Conservation (phyloP, 1,140 invertebrate genomes). For the Lutraria rhynchaena region DNA sequence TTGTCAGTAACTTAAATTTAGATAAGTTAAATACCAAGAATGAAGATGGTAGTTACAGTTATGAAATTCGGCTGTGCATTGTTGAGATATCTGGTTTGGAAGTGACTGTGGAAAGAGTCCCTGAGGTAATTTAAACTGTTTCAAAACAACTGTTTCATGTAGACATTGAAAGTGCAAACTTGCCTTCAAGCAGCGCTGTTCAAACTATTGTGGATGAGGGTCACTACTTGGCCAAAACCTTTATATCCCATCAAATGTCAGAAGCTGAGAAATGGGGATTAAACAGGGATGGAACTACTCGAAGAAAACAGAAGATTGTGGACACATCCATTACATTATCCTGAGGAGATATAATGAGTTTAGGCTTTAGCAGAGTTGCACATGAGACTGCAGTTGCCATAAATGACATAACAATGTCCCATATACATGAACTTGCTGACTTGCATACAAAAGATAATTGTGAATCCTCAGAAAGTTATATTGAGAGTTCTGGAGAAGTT, state of each 20-base stretch:
- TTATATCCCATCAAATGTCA: constrained; percentile 1
- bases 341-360: constrained; percentile 33
- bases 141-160: constrained; percentile 37
- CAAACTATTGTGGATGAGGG: constrained; percentile 61
- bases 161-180: constrained; percentile 31
- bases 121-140: constrained; percentile 53
- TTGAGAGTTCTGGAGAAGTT: constrained; percentile 23
- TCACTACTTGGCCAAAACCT: too few relatives aligned
- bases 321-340: constrained; percentile 38
- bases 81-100: constrained; percentile 62
- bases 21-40: constrained; percentile 3
- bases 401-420: constrained; percentile 18
- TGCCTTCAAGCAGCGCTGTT: constrained; percentile 28
- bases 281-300: constrained; percentile 43
- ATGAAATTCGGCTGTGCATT: constrained; percentile 53
- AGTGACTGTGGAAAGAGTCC: constrained; percentile 59
- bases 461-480: not conserved
- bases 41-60: constrained; percentile 36
- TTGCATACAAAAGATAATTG: not conserved
- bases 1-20: not conserved
- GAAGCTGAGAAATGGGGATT: constrained; percentile 48
- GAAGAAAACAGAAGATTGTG: constrained; percentile 50
- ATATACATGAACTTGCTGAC: constrained; percentile 29
- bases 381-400: constrained; percentile 17
- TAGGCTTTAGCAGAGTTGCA: constrained; percentile 27